These are phyloP conservation scores for Scolopax rusticola DNA, from an alignment of 2,797 vertebrate genomes.

Conservation along the genomic window DNA sequence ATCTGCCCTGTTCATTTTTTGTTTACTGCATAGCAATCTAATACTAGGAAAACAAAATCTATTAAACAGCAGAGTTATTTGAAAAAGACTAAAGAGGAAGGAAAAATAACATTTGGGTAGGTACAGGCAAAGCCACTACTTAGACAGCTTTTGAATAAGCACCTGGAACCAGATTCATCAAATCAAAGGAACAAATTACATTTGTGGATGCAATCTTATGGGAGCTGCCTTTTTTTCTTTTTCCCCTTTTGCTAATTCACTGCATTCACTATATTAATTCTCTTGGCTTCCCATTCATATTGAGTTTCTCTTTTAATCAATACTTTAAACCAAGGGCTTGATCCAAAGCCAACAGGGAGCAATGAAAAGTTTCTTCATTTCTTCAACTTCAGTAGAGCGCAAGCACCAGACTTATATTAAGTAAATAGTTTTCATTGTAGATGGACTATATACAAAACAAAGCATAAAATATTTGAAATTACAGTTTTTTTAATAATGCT, in stretches of 20 bases:
- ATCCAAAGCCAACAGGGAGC: slow-evolving; percentile 33
- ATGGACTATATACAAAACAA: not conserved
- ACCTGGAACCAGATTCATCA: not conserved
- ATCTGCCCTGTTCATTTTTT: not conserved
- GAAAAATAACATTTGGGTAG: not conserved
- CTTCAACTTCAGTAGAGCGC: not conserved
- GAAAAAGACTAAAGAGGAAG: not conserved
- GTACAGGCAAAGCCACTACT: not conserved
- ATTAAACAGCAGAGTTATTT: not conserved
- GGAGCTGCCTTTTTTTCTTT: not conserved
- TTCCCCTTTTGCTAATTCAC: not conserved
- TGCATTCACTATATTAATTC: slow-evolving; percentile 20
- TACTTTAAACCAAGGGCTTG: slow-evolving; percentile 51
- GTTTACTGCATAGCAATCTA: not conserved
- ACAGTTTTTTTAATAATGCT: slow-evolving; percentile 54
- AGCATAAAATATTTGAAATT: slow-evolving; percentile 23
- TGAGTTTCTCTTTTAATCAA: slow-evolving; percentile 55
- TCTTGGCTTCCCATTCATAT: slow-evolving; percentile 42
- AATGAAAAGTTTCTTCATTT: slow-evolving; percentile 46
- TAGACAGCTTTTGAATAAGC: not conserved
- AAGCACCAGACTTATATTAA: not conserved
- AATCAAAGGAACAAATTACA: slow-evolving; percentile 27
- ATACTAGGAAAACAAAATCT: not conserved
- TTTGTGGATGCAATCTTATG: not conserved
- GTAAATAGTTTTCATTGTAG: not conserved